phyloP scores from a whole-genome alignment of 2,797 vertebrate species.

The Cryptoprocta ferox region DNA sequence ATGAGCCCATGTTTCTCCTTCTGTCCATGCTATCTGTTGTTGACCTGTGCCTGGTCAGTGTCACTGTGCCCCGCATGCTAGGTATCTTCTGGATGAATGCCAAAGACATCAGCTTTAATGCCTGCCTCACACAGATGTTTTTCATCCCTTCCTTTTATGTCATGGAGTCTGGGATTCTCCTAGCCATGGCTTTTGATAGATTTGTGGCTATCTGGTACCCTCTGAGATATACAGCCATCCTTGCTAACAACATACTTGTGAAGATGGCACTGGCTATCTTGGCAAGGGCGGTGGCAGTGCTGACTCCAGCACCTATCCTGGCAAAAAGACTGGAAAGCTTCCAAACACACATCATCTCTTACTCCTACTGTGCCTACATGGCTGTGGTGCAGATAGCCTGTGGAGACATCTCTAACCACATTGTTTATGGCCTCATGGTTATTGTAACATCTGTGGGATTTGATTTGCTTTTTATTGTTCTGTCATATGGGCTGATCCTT shows the following conservation, averaged over 20 bases:
- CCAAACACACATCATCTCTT: slow-evolving; percentile 62
- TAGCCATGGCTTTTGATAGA: slow-evolving; percentile 79
- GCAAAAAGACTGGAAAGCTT: slow-evolving; percentile 64
- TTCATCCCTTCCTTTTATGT: slow-evolving; percentile 76
- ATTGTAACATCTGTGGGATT: slow-evolving; percentile 69
- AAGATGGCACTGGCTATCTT: slow-evolving; percentile 65
- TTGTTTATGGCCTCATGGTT: slow-evolving; percentile 73
- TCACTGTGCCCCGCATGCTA: slow-evolving; percentile 72
- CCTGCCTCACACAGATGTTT: slow-evolving; percentile 78
- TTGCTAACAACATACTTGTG: slow-evolving; percentile 48
- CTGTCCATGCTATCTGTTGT: slow-evolving; percentile 61
- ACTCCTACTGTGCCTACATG: slow-evolving; percentile 77
- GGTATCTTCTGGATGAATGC: slow-evolving; percentile 73
- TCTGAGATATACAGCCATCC: slow-evolving; percentile 66
- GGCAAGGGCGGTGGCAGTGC: slow-evolving; percentile 54
- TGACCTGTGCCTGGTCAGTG: slow-evolving; percentile 71
- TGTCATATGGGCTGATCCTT: slow-evolving; percentile 75
- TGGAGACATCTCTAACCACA: slow-evolving; percentile 64
- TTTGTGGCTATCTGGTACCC: slow-evolving; percentile 75
- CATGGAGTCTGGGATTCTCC: slow-evolving; percentile 78
- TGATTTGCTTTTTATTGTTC: slow-evolving; percentile 68
- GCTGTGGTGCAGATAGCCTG: slow-evolving; percentile 70
- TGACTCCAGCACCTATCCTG: slow-evolving; percentile 73
- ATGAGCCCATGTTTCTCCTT: slow-evolving; percentile 73
- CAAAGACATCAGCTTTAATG: slow-evolving; percentile 72